Base-by-base conservation (phyloP, 2,888 invertebrate genomes). In the Busseola fusca region DNA sequence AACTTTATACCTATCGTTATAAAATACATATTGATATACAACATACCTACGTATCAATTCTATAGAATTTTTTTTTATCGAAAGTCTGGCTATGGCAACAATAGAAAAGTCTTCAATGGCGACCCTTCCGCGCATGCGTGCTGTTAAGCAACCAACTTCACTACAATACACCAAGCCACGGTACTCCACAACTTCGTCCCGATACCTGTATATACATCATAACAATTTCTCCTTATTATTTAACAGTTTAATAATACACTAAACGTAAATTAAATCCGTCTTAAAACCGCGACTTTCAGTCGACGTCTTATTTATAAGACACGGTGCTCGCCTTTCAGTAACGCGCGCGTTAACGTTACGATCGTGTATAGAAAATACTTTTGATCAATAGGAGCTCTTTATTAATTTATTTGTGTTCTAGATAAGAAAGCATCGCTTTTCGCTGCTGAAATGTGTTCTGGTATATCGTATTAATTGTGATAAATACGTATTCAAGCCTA, bases 391-490 rank as follows among this genome's bases (percentile, higher is more conserved):
- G 90, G 84, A 89, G 81, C 90, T 91, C 90, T 91, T 92, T 93
- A 93, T 94, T 93, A 95, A 95, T 94, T 89, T 93, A 94, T 94
- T 94, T 94, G 94, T 93, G 93, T 91, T 91, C 89, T 89, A 90
- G 88, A 91, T 90, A 90, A 90, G 87, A 87, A 84, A 87, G 87
- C 84, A 90, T 88, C 87, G 88, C 91, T 90, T 89, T 82, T 84
- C 83, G 87, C 88, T 83, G 82, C 88, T 87, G 81, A 87, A 86
- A 88, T 87, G 87, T 91, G 86, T 88, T 87, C 83, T 81, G 60
- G 58, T 80, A 21, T 68, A 69, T 72, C 74, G 74, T 86, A 84
- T 86, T 86, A 82, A 87, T 89, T 91, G 88, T 91, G 90, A 90
- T 90, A 91, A 84, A 84, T 84, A 80, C 78, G 70, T 81, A 83